Base-by-base conservation (phyloP, 2,888 invertebrate genomes). In the Amiota communis region DNA sequence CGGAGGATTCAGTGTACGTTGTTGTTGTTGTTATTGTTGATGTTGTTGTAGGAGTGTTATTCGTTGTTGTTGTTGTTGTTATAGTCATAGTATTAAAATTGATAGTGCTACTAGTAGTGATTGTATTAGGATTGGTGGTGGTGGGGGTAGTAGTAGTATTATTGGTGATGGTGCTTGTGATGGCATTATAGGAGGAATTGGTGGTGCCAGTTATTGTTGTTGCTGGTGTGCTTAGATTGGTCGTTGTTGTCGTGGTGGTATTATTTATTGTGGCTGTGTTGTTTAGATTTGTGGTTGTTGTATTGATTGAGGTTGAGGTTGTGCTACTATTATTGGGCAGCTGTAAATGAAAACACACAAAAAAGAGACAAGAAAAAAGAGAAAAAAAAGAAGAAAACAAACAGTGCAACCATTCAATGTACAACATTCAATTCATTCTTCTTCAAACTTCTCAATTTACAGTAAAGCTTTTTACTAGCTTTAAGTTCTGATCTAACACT, bases 111-210 rank as follows among this genome's bases (percentile, higher is more conserved):
- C 36, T 15, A 15, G 61, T 36, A 12, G 53, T 56, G 36, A 36
- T 36, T 36, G 36, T 36, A 36, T 36, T 36, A 36, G 36, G 36
- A 36, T 36, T 36, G 63, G 71, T 46, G 23, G 70, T 69, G 71
- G 75, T 69, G 72, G 74, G 75, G 71, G 77, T 79, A 72, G 79
- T 76, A 48, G 81, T 80, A 75, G 76, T 75, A 73, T 78, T 80
- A 77, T 80, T 80, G 86, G 85, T 81, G 78, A 78, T 71, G 78
- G 73, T 78, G 78, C 46, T 77, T 76, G 70, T 74, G 74, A 73
- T 80, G 77, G 67, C 73, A 63, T 68, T 72, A 73, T 72, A 51
- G 74, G 67, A 61, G 68, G 75, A 67, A 74, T 64, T 73, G 72
- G 68, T 64, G 71, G 56, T 73, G 73, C 51, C 71, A 65, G 71